Evolutionary conservation across 1,140 invertebrate species (phyloP).

Genomic region (Arion vulgaris): DNA sequence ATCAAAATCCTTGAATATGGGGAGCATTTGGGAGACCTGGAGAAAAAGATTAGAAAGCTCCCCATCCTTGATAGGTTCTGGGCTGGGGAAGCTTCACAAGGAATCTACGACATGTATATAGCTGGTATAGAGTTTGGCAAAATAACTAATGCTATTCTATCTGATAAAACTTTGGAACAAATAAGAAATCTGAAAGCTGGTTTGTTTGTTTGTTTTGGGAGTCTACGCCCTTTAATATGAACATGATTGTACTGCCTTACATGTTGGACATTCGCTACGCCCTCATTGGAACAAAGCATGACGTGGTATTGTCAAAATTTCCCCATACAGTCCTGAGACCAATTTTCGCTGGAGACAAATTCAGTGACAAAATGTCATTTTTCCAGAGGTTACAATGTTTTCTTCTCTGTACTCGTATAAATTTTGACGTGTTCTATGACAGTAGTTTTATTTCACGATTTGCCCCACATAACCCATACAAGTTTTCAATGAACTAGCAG

Average conservation of each 20-base stretch:
- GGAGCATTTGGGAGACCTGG: not conserved
- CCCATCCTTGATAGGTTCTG: constrained; percentile 26
- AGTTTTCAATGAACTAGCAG: not conserved
- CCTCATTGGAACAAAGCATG: constrained; percentile 23
- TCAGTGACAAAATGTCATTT: constrained; percentile 36
- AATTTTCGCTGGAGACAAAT: too few relatives aligned
- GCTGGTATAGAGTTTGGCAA: not conserved
- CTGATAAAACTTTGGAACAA: not conserved
- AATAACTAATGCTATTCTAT: constrained; percentile 5
- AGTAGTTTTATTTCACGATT: not conserved
- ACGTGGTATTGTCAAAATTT: not conserved
- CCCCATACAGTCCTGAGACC: constrained; percentile 28
- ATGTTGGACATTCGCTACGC: constrained; percentile 39
- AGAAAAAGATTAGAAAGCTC: not conserved
- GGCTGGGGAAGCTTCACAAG: not conserved
- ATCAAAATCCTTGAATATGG: constrained; percentile 30
- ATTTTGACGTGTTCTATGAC: not conserved
- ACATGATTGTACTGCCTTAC: constrained; percentile 40
- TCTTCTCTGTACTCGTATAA: not conserved
- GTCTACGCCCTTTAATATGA: constrained; percentile 1
- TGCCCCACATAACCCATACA: constrained; percentile 36
- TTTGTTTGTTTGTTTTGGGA: constrained; percentile 42
- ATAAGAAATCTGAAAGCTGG: constrained; percentile 22
- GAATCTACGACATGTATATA: too few relatives aligned
- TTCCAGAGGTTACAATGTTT: not conserved